Evolutionary conservation across 2,113 vertebrate genomes (phyloP), one percentile per base, ranked within the genome.

Genomic region (Butorides virescens): DNA sequence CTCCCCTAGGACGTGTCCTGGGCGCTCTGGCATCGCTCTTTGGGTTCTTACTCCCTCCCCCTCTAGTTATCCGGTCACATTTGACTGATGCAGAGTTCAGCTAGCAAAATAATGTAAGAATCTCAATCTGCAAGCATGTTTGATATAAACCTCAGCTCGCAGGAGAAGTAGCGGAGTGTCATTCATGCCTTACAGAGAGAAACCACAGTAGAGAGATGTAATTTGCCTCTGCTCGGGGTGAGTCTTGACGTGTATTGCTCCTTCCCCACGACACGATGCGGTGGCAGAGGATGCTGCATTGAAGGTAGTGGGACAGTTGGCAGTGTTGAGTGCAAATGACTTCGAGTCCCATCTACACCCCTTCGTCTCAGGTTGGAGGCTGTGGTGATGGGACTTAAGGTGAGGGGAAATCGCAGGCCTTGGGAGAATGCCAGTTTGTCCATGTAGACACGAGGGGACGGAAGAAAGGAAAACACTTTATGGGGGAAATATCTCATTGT

Each of bases 51-150:
- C 75, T 93, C 93, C 88, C 91, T 97, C 84, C 94, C 67, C 50
- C 81, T 89, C 56, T 91, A 76, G 89, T 93, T 71, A 80, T 90
- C 92, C 74, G 11, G 91, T 95, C 96, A 67, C 91, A 87, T 96
- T 87, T 91, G 87, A 86, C 87, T 87, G 94, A 91, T 90, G 96
- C 77, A 66, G 92, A 72, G 91, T 79, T 96, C 90, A 91, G 91
- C 84, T 92, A 92, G 84, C 94, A 91, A 88, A 90, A 90, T 79
- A 92, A 90, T 3, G 17, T 11, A 49, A 77, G 84, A 91, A 49
- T n/a, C 63, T 82, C 59, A 22, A 3, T 49, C 91, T 85, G 77
- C 11, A 44, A 80, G 81, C 21, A 0, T 39, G 77, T 55, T 59
- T 70, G 65, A 61, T 50, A 36, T 9, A 74, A 77, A 81, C 89